phyloP scores from a whole-genome alignment of 53 echinoderm and acorn worm species.

The Apostichopus leukothele region DNA sequence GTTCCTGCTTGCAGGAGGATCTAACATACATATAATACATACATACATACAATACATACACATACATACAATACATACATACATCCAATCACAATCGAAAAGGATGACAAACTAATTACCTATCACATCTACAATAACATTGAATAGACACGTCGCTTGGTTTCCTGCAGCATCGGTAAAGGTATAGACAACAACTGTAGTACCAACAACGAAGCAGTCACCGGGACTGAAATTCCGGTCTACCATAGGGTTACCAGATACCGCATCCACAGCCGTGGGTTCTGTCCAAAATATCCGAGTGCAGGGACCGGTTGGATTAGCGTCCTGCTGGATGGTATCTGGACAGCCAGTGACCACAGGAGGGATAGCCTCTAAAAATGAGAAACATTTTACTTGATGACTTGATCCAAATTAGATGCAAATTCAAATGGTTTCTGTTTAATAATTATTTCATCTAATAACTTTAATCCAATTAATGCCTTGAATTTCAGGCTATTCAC shows the following conservation, averaged over 20 bases:
- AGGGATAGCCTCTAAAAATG: neutral
- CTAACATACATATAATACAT: no score
- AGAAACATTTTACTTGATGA: neutral
- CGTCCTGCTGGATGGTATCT: slow-evolving; percentile 13
- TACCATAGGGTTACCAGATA: slow-evolving; percentile 14
- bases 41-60: no score
- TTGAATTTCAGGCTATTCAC: no score
- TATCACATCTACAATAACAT: neutral
- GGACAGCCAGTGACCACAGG: slow-evolving; percentile 50
- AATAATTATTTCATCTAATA: no score
- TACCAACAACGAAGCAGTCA: neutral
- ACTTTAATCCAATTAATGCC: no score
- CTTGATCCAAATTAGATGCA: no score
- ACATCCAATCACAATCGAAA: no score
- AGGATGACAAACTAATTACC: neutral
- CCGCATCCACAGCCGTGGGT: slow-evolving; percentile 52
- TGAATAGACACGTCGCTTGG: neutral
- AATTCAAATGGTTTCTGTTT: no score
- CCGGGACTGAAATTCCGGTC: slow-evolving; percentile 37
- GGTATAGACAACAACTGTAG: slow-evolving; percentile 7
- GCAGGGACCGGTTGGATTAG: neutral
- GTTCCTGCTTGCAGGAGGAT: no score
- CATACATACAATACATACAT: no score
- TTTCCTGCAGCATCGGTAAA: slow-evolving; percentile 21
- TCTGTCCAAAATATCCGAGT: slow-evolving; percentile 5